Percentiles rank a stretch among this genome's conserved stretches.
These are phyloP conservation scores for Bilobella aurantiaca DNA, from an alignment of 1,140 invertebrate species.

Conservation along the genomic window DNA sequence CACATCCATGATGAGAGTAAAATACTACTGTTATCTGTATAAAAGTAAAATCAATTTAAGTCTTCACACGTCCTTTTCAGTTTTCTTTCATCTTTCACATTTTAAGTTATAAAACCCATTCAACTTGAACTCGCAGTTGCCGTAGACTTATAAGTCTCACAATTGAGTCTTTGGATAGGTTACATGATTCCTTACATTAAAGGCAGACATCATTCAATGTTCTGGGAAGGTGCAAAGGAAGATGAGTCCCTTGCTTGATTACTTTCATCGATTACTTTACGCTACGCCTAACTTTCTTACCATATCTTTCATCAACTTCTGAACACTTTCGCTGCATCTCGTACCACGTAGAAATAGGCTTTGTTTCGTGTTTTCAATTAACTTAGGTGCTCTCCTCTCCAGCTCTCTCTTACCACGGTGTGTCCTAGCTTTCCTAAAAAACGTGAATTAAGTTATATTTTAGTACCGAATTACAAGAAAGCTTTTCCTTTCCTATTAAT, in stretches of 20 bases:
- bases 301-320: slow-evolving; percentile 74
- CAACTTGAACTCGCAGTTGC: too few relatives aligned
- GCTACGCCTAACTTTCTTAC: slow-evolving; percentile 41
- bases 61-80: too few relatives aligned
- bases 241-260: too few relatives aligned
- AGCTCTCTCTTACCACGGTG: slow-evolving; percentile 75
- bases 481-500: too few relatives aligned
- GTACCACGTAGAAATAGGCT: slow-evolving; percentile 74
- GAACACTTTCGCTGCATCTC: slow-evolving; percentile 64
- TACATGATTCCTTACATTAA: slow-evolving; percentile 31
- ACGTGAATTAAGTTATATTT: slow-evolving; percentile 4
- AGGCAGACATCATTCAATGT: slow-evolving; percentile 1
- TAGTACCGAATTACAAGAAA: too few relatives aligned
- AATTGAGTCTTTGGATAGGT: too few relatives aligned
- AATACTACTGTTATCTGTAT: too few relatives aligned
- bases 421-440: slow-evolving; percentile 72
- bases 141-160: too few relatives aligned
- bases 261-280: not conserved
- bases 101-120: too few relatives aligned
- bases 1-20: too few relatives aligned
- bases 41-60: too few relatives aligned
- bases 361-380: slow-evolving; percentile 78
- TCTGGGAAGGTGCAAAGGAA: not conserved
- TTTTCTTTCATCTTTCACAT: too few relatives aligned
- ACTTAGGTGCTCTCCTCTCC: slow-evolving; percentile 67